phyloP scores from a whole-genome alignment of 2,797 vertebrate species.

The Lepus townsendii region DNA sequence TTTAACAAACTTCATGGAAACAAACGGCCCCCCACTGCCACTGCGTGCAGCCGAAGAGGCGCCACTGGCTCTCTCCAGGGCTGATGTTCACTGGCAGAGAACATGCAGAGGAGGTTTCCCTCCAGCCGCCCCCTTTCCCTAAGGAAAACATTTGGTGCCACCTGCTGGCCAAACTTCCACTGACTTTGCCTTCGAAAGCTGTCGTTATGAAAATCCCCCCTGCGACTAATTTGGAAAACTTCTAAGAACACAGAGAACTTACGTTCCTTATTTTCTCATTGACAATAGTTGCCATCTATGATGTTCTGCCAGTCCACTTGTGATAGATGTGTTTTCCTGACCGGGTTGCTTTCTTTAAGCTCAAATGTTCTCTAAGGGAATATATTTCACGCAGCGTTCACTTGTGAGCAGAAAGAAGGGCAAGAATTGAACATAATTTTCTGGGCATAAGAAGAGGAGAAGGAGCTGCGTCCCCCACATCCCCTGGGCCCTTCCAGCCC shows the following conservation, averaged over 20 bases:
- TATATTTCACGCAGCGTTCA: background rate
- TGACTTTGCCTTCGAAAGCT: accelerated
- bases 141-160: constrained; percentile 80
- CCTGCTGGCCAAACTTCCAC: constrained; percentile 76
- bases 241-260: background rate
- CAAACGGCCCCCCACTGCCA: constrained; percentile 47
- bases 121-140: background rate
- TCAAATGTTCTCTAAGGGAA: constrained; percentile 7
- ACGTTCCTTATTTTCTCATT: background rate
- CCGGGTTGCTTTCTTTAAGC: background rate
- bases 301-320: background rate
- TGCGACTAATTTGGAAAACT: background rate
- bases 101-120: background rate
- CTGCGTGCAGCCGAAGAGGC: constrained; percentile 22
- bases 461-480: background rate
- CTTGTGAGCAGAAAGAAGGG: constrained; percentile 12
- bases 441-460: background rate
- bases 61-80: background rate
- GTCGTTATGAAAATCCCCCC: background rate
- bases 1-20: constrained; percentile 74
- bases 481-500: background rate
- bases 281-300: background rate
- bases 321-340: background rate
- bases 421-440: background rate
- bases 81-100: constrained; percentile 1